Evolutionary conservation across 2,797 vertebrate genomes (phyloP).

Genomic region (Alectoris magna): DNA sequence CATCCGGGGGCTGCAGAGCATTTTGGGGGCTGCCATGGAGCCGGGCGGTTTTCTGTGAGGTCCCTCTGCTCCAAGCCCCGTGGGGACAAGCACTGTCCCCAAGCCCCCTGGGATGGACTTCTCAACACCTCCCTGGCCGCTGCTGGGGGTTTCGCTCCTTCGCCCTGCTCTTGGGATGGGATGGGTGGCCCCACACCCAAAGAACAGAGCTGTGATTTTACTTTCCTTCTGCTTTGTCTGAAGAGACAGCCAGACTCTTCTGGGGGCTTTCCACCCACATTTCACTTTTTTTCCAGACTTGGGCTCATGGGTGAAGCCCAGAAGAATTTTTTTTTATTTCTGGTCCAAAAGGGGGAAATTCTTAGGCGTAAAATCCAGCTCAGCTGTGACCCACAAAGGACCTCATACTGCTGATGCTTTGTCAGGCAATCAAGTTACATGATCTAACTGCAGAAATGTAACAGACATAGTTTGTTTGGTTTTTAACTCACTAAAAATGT

Average conservation of each 20-base stretch:
- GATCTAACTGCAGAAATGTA: neutral
- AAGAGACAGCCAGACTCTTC: neutral
- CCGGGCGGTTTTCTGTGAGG: neutral
- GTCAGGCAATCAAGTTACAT: slow-evolving; percentile 2
- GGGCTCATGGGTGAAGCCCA: neutral
- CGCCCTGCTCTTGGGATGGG: neutral
- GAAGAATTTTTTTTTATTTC: neutral
- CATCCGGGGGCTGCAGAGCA: neutral
- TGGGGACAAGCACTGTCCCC: neutral
- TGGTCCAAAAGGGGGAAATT: neutral
- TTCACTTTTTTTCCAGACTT: neutral
- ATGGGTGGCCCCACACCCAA: rapidly evolving
- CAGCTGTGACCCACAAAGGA: neutral
- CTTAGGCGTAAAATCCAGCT: neutral
- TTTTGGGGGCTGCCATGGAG: neutral
- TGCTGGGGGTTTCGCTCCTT: neutral
- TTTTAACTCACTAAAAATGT: neutral
- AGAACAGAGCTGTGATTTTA: neutral
- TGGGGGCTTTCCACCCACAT: neutral
- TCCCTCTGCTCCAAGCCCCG: neutral
- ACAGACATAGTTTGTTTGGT: neutral
- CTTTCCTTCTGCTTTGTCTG: neutral
- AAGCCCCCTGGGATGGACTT: neutral
- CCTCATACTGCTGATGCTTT: neutral
- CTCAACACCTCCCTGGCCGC: neutral